Percentiles rank a stretch among this genome's conserved stretches.
Conservation (phyloP, 37 sponge, comb jelly and placozoan genomes). For the Geodia barretti region DNA sequence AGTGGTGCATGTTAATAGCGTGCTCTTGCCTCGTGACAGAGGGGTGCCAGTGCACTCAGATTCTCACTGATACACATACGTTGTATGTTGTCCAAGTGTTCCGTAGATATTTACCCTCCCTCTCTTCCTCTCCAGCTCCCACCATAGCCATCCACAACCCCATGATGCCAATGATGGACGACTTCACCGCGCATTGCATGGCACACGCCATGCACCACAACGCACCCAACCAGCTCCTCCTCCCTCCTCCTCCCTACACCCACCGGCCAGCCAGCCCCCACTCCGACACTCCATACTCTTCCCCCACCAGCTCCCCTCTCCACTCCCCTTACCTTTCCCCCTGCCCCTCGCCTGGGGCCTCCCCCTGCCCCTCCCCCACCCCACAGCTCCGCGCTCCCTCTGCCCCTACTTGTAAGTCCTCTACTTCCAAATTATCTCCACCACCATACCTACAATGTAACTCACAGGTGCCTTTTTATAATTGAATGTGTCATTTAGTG, state of each 20-base stretch:
- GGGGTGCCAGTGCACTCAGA: too few relatives aligned
- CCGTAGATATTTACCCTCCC: too few relatives aligned
- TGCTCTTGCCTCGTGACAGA: too few relatives aligned
- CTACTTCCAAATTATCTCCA: background rate
- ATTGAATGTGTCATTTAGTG: background rate
- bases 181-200: background rate
- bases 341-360: conserved; percentile 55
- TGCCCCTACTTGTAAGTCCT: conserved; percentile 1
- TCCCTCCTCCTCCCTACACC: conserved; percentile 27
- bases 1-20: background rate
- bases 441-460: too few relatives aligned
- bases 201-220: conserved; percentile 4
- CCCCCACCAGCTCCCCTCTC: conserved; percentile 37
- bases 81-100: too few relatives aligned
- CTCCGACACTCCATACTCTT: conserved; percentile 44
- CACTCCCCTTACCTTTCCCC: conserved; percentile 43
- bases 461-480: background rate
- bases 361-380: conserved; percentile 56
- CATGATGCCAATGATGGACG: background rate
- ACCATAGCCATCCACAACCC: conserved; percentile 47
- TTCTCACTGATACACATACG: too few relatives aligned
- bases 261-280: conserved; percentile 41
- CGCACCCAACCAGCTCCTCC: conserved; percentile 6
- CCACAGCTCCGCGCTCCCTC: conserved; percentile 50
- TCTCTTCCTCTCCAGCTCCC: conserved; percentile 26